Evolutionary conservation across 1,140 invertebrate genomes (phyloP).

Genomic region (Cecropterus lyciades): DNA sequence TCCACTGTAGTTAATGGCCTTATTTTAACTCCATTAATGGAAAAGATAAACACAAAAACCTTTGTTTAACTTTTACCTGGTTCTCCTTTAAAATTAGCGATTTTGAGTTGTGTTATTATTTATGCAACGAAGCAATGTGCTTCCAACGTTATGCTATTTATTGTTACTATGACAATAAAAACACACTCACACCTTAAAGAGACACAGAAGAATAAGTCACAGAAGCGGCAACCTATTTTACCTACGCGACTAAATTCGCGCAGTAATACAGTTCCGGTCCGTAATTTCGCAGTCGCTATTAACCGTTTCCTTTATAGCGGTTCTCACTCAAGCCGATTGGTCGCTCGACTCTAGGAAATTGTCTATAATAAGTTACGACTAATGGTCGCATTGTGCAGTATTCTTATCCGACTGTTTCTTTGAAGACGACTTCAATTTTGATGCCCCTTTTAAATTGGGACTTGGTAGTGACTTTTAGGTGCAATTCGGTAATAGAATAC

Average conservation of each 20-base stretch:
- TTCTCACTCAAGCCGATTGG: conserved; percentile 76
- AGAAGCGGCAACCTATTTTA: conserved; percentile 46
- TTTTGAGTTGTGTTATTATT: too few relatives aligned
- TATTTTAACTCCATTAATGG: too few relatives aligned
- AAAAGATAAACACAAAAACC: too few relatives aligned
- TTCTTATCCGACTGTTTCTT: conserved; percentile 63
- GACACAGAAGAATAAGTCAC: conserved; percentile 47
- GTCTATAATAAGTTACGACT: conserved; percentile 72
- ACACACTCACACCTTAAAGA: conserved; percentile 31
- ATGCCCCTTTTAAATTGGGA: conserved; percentile 35
- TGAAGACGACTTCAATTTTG: conserved; percentile 62
- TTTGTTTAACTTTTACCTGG: too few relatives aligned
- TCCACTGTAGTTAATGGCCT: too few relatives aligned
- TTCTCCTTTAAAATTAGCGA: too few relatives aligned
- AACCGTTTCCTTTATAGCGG: conserved; percentile 69
- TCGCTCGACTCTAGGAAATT: conserved; percentile 69
- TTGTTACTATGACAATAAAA: too few relatives aligned
- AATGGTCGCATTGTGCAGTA: conserved; percentile 63
- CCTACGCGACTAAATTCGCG: conserved; percentile 54
- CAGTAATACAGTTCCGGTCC: conserved; percentile 51
- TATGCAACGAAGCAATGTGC: too few relatives aligned
- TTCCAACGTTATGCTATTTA: too few relatives aligned
- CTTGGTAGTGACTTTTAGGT: conserved; percentile 13
- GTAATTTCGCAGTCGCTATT: conserved; percentile 59
- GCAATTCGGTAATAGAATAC: conserved; percentile 6